A percentile compares a stretch with the other conserved stretches of the same genome.
phyloP scores from a whole-genome alignment of 2,888 invertebrate genomes.

The Sphaerophoria rueppellii region DNA sequence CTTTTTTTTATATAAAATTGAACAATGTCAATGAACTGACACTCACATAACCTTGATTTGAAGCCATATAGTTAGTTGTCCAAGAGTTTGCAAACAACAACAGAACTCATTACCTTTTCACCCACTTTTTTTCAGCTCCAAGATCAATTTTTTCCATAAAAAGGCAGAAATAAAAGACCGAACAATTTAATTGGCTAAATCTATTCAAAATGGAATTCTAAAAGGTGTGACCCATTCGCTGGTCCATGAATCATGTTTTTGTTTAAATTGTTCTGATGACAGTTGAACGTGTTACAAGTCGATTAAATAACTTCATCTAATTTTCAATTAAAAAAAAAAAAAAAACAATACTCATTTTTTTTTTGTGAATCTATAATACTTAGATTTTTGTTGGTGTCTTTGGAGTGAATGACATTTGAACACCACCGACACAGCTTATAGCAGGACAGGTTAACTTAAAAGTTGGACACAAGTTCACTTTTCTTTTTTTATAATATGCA shows the following conservation, averaged over 20 bases:
- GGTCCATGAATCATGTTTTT: neutral
- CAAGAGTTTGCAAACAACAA: neutral
- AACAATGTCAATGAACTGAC: neutral
- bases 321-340: neutral
- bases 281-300: neutral
- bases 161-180: neutral
- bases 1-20: no score
- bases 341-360: neutral
- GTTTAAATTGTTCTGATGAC: neutral
- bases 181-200: neutral
- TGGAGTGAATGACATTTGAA: no score
- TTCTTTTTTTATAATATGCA: no score
- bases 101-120: neutral
- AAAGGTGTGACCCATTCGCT: neutral
- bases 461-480: no score
- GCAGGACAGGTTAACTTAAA: no score
- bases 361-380: no score
- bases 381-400: no score
- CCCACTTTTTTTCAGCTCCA: slow-evolving; percentile 1
- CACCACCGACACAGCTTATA: no score
- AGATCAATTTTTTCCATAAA: neutral
- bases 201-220: neutral
- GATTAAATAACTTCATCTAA: slow-evolving; percentile 1
- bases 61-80: neutral
- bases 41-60: neutral